A percentile compares a stretch with the other conserved stretches of the same genome.
Evolutionary conservation across 2,888 invertebrate species (phyloP).

Genomic region (Euspilapteryx auroguttella): DNA sequence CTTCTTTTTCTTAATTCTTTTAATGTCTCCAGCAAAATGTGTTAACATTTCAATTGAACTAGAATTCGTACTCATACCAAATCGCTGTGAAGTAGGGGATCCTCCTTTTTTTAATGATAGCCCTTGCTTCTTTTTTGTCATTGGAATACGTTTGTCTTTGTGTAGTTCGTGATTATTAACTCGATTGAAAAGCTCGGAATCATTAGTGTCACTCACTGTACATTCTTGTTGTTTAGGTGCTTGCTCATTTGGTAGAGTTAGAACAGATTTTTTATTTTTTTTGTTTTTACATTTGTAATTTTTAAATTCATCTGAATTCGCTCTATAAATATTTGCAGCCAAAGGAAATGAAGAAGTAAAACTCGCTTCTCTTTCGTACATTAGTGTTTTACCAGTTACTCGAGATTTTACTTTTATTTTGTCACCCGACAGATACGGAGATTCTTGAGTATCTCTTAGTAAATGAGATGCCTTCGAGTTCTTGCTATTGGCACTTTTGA

Average conservation of each 20-base stretch:
- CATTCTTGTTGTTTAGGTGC: slow-evolving; percentile 20
- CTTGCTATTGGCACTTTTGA: too few species aligned
- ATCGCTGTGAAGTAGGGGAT: too few species aligned
- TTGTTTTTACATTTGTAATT: slow-evolving; percentile 13
- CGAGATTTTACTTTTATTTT: slow-evolving; percentile 2
- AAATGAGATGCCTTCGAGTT: slow-evolving; percentile 2
- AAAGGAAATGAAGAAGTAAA: slow-evolving; percentile 31
- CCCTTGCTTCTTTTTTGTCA: too few species aligned
- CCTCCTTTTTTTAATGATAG: too few species aligned
- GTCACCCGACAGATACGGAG: background rate
- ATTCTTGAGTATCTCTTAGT: background rate
- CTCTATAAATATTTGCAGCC: slow-evolving; percentile 31
- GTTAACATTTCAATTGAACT: background rate
- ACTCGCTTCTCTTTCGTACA: too few species aligned
- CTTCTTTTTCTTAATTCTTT: too few species aligned
- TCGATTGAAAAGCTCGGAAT: slow-evolving; percentile 16
- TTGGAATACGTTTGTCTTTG: too few species aligned
- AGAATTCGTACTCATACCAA: background rate
- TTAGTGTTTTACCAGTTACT: too few species aligned
- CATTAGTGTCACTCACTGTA: slow-evolving; percentile 43
- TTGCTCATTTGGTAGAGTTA: slow-evolving; percentile 31
- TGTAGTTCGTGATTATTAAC: too few species aligned
- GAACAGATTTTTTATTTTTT: slow-evolving; percentile 33
- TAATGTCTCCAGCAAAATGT: background rate
- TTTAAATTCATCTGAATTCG: slow-evolving; percentile 39